Evolutionary conservation across 2,113 vertebrate species (phyloP).

Genomic region (Chlamydotis undulata): DNA sequence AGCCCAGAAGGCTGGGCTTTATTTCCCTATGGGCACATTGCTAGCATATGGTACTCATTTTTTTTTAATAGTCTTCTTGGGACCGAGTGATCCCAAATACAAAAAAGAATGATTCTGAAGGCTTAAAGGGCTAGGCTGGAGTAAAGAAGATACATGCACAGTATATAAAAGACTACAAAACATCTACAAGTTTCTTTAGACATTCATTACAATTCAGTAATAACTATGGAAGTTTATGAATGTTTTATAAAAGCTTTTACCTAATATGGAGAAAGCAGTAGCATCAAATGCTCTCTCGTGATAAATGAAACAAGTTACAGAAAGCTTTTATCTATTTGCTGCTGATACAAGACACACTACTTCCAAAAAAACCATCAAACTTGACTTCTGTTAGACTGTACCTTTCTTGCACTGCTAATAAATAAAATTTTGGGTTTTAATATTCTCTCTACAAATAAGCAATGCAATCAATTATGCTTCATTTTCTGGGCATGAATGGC

Average conservation of each 20-base stretch:
- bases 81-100: conserved; percentile 33
- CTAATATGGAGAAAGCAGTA: conserved; percentile 39
- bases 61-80: not conserved
- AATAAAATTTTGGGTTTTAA: conserved; percentile 35
- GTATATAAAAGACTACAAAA: conserved; percentile 34
- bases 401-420: conserved; percentile 28
- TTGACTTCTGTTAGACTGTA: conserved; percentile 39
- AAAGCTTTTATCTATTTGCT: conserved; percentile 61
- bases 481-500: conserved; percentile 86
- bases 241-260: conserved; percentile 61
- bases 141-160: conserved; percentile 25
- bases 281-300: conserved; percentile 58
- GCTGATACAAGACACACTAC: conserved; percentile 48
- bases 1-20: not conserved
- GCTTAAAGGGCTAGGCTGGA: not conserved
- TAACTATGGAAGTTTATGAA: conserved; percentile 20
- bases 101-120: not conserved
- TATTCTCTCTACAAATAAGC: conserved; percentile 31
- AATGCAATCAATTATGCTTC: conserved; percentile 69
- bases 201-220: conserved; percentile 44
- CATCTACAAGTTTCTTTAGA: conserved; percentile 39
- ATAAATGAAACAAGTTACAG: conserved; percentile 57
- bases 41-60: not conserved
- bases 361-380: conserved; percentile 46
- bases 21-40: not conserved